Percentiles rank a stretch among this genome's conserved stretches.
Evolutionary conservation across 2,797 vertebrate species (phyloP).

Genomic region (Salarias fasciatus): DNA sequence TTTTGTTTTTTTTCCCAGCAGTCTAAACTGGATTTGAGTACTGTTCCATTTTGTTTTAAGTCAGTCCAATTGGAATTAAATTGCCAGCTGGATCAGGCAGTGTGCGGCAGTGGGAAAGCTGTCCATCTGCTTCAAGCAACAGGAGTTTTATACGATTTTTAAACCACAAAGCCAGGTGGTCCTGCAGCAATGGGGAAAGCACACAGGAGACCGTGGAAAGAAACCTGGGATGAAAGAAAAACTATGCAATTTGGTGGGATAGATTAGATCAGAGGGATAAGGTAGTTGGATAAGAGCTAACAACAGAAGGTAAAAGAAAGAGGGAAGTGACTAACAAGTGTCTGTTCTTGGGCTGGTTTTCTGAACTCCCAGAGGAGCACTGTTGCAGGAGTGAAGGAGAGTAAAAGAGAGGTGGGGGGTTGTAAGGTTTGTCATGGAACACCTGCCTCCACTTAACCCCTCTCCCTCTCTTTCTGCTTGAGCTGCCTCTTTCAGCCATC

Average conservation of each 20-base stretch:
- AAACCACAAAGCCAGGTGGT: conserved; percentile 79
- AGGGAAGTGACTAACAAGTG: conserved; percentile 67
- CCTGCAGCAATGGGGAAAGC: conserved; percentile 58
- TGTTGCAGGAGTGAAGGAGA: conserved; percentile 39
- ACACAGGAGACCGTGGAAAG: conserved; percentile 45
- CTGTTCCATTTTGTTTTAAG: conserved; percentile 35
- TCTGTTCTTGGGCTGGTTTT: conserved; percentile 59
- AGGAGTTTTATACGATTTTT: conserved; percentile 56
- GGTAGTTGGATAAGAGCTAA: conserved; percentile 52
- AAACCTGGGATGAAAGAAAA: conserved; percentile 59
- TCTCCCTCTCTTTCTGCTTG: conserved; percentile 86
- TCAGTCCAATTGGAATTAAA: conserved; percentile 77
- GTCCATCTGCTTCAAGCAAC: conserved; percentile 70
- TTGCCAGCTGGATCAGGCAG: conserved; percentile 70
- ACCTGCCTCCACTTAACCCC: conserved; percentile 87
- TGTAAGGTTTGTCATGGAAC: conserved; percentile 78
- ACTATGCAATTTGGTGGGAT: conserved; percentile 49
- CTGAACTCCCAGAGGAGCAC: conserved; percentile 52
- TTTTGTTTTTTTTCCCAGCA: too few relatives aligned
- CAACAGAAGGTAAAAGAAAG: conserved; percentile 59
- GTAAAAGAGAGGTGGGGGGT: conserved; percentile 60
- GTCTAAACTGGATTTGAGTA: conserved; percentile 59
- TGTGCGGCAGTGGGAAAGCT: conserved; percentile 44
- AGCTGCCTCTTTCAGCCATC: conserved; percentile 83
- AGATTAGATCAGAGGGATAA: conserved; percentile 71